Percentiles rank a stretch among this genome's conserved stretches.
Evolutionary conservation across 2,113 vertebrate species (phyloP).

Genomic region (Pluvialis apricaria): DNA sequence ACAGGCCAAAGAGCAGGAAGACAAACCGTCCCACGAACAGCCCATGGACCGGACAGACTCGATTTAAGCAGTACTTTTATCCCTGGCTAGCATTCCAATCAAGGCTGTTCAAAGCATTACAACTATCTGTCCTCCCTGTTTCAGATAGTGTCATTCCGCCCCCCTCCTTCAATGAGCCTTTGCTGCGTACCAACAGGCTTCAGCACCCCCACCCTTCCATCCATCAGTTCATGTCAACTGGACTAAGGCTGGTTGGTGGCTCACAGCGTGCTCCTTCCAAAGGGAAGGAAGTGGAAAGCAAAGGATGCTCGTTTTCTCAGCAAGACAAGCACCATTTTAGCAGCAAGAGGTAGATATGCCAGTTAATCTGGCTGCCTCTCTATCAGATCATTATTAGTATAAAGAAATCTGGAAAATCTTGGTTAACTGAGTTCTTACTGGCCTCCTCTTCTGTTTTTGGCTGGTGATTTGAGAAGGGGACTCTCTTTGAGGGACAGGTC

Average conservation of each 20-base stretch:
- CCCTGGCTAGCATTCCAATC: neutral
- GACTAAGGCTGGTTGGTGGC: neutral
- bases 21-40: neutral
- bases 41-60: neutral
- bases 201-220: neutral
- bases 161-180: neutral
- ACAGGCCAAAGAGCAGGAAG: neutral
- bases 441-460: neutral
- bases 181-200: neutral
- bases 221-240: neutral
- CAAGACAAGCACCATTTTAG: neutral
- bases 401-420: neutral
- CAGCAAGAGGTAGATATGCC: neutral
- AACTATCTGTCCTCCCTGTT: neutral
- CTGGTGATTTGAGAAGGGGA: neutral
- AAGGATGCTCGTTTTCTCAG: neutral
- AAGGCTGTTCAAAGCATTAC: neutral
- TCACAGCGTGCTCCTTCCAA: neutral
- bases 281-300: neutral
- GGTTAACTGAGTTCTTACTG: neutral
- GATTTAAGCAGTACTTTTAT: neutral
- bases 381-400: neutral
- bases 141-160: fast-evolving
- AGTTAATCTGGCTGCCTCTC: neutral
- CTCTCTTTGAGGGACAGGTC: neutral